A percentile compares a stretch with the other conserved stretches of the same genome.
phyloP scores from a whole-genome alignment of 2,113 vertebrate species.

The Octodon degus region DNA sequence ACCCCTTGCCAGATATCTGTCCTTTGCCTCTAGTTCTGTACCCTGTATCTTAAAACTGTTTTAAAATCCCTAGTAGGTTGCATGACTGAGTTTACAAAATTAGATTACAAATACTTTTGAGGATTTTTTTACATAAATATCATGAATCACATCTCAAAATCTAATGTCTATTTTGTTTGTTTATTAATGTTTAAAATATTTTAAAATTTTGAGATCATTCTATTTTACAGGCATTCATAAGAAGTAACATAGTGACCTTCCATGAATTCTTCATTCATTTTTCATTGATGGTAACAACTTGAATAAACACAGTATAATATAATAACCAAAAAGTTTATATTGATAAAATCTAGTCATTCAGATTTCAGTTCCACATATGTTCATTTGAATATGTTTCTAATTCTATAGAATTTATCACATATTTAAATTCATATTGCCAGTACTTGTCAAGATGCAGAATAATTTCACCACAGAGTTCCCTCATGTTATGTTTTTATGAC shows the following conservation, averaged over 20 bases:
- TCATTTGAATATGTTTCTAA: background rate
- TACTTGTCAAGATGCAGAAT: background rate
- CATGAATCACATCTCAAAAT: background rate
- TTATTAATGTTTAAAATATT: background rate
- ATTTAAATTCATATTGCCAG: background rate
- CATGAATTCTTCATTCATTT: background rate
- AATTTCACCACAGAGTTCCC: background rate
- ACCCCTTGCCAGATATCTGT: background rate
- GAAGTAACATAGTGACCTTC: background rate
- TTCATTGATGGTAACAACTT: background rate
- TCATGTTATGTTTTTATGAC: background rate
- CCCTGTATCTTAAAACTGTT: background rate
- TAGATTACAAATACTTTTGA: background rate
- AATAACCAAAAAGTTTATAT: background rate
- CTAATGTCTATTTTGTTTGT: background rate
- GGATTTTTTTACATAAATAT: background rate
- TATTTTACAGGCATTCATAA: background rate
- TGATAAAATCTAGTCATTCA: background rate
- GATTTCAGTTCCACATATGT: background rate
- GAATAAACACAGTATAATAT: background rate
- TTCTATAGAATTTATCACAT: background rate
- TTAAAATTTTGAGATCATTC: background rate
- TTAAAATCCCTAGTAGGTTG: background rate
- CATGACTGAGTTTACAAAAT: background rate
- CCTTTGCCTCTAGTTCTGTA: background rate